Evolutionary conservation across 2,113 vertebrate species (phyloP).

Genomic region (Holacanthus passer): DNA sequence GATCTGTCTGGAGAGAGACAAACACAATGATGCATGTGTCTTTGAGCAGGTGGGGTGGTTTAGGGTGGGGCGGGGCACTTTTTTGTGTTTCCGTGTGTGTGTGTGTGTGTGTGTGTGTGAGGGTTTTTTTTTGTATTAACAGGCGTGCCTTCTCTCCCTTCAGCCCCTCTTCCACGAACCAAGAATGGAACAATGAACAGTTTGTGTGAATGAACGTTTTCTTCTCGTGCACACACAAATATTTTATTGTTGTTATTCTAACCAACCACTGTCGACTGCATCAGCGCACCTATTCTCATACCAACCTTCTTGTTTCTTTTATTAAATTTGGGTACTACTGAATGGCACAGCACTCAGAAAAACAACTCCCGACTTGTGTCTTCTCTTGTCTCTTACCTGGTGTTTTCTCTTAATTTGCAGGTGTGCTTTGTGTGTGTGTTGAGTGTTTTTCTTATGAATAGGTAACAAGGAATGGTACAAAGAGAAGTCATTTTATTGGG

Average conservation of each 20-base stretch:
- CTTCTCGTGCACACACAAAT: slow-evolving; percentile 34
- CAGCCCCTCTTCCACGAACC: slow-evolving; percentile 53
- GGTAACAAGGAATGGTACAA: slow-evolving; percentile 45
- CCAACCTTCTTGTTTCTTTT: slow-evolving; percentile 25
- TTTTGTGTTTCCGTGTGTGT: slow-evolving; percentile 18
- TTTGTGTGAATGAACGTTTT: slow-evolving; percentile 57
- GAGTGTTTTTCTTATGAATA: slow-evolving; percentile 9
- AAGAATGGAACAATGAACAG: slow-evolving; percentile 54
- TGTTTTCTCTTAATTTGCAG: slow-evolving; percentile 65
- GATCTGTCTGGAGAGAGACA: slow-evolving; percentile 33
- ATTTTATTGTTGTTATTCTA: slow-evolving; percentile 44
- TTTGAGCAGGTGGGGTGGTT: slow-evolving; percentile 58
- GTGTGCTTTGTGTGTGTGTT: slow-evolving; percentile 48
- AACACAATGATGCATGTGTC: slow-evolving; percentile 68
- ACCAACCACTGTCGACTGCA: slow-evolving; percentile 53
- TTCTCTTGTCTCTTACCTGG: slow-evolving; percentile 50
- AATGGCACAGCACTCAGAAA: slow-evolving; percentile 41
- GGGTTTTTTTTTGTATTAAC: slow-evolving; percentile 47
- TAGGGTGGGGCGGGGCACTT: slow-evolving; percentile 55
- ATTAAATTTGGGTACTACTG: slow-evolving; percentile 25
- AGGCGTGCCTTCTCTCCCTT: slow-evolving; percentile 63
- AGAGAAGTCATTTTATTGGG: slow-evolving; percentile 7
- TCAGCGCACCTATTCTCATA: slow-evolving; percentile 50
- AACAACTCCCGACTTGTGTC: slow-evolving; percentile 27
- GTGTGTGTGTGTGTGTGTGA: slow-evolving; percentile 18